Base-by-base conservation (phyloP, 2,797 vertebrate genomes). In the Mus spretus region DNA sequence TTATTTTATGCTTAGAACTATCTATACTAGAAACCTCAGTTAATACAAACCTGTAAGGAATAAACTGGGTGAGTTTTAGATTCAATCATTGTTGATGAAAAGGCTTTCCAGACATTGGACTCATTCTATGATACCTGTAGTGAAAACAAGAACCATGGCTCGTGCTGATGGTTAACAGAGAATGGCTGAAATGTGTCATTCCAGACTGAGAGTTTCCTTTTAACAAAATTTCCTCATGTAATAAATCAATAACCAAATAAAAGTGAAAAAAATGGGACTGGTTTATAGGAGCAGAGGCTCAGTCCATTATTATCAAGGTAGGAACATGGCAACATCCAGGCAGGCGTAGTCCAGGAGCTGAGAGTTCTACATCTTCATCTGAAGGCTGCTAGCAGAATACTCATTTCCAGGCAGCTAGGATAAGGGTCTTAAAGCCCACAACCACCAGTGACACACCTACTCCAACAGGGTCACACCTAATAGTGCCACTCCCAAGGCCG, bases 91-190 rank as follows among this genome's bases (percentile, higher is more conserved):
- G 78, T 14, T 61, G 6, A 70, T 95, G 7, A 24, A 91, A 87
- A 96, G 4, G 4, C 4, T 88, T 93, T 47, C 44, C 37, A 95
- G 65, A 80, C 91, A 89, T 74, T 89, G 82, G 59, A 86, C 28
- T 94, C 40, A 47, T 11, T 74, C 40, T 70, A 77, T 89, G 28
- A 87, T 28, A n/a, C 0, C 13, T 34, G 13, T 19, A 44, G 10
- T 72, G 10, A 24, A 82, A 91, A 72, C 0, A 44, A 81, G 19
- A 88, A 57, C 72, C 77, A 81, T 80, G 37, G 74, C 78, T 90
- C 12, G 40, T 2, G 28, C 59, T 77, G 40, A 12, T 61, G 74
- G 4, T 86, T 89, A 89, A 50, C 75, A 91, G 31, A 47, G 3
- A 19, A 19, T 59, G 11, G 87, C 31, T 94, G 78, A 87, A n/a